Evolutionary conservation across 1,140 invertebrate species (phyloP).

Genomic region (Plodia interpunctella): DNA sequence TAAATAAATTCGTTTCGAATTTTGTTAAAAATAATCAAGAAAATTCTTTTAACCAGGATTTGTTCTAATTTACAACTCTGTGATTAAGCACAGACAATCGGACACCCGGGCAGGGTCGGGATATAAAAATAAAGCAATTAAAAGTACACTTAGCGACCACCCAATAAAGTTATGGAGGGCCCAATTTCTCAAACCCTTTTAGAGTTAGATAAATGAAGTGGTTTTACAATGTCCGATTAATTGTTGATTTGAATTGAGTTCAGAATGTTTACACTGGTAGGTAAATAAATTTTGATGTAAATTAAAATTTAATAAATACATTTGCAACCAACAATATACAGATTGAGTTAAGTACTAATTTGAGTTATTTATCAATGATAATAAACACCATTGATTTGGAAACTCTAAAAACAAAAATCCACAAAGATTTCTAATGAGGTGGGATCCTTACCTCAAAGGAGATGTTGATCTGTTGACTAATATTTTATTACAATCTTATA

Average conservation of each 20-base stretch:
- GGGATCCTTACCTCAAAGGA: no score
- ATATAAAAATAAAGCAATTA: conserved; percentile 47
- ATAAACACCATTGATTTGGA: no score
- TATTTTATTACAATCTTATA: no score
- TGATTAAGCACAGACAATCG: conserved; percentile 4
- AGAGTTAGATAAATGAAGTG: conserved; percentile 5
- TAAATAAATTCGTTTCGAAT: background rate
- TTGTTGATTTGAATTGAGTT: background rate
- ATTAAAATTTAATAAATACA: no score
- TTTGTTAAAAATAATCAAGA: background rate
- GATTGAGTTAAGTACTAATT: no score
- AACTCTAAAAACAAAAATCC: no score
- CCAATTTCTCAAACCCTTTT: conserved; percentile 14
- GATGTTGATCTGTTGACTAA: no score
- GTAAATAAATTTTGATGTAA: no score
- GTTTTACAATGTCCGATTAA: conserved; percentile 7
- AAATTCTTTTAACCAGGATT: background rate
- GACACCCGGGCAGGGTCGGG: background rate
- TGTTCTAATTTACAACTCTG: background rate
- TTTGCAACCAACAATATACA: no score
- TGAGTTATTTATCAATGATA: no score
- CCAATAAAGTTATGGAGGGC: conserved; percentile 37
- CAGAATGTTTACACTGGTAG: no score
- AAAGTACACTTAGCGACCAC: conserved; percentile 45
- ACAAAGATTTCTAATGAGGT: no score